Evolutionary conservation across 2,113 vertebrate species (phyloP).

Genomic region (Macroglossus sobrinus): DNA sequence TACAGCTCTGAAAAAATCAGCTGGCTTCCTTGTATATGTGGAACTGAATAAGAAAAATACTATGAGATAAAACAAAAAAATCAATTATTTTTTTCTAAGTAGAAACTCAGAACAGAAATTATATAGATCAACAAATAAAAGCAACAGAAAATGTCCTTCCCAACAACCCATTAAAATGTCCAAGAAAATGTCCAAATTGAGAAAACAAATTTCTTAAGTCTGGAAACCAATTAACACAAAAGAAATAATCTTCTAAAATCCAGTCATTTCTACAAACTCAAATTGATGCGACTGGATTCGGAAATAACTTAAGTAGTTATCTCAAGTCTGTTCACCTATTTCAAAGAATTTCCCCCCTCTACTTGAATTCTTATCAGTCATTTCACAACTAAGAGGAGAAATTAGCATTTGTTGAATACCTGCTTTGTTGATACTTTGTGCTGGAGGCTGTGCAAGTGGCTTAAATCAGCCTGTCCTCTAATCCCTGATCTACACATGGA

Average conservation of each 20-base stretch:
- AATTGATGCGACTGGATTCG: neutral
- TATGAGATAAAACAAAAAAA: neutral
- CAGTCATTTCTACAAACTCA: neutral
- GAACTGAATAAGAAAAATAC: neutral
- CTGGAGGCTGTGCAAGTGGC: neutral
- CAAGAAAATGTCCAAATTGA: neutral
- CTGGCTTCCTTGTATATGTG: neutral
- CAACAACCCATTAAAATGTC: neutral
- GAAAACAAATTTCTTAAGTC: neutral
- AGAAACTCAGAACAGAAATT: neutral
- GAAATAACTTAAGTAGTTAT: neutral
- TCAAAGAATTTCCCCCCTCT: neutral
- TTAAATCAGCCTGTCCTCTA: neutral
- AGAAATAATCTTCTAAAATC: neutral
- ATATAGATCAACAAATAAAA: neutral
- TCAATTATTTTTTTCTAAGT: neutral
- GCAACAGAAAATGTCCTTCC: neutral
- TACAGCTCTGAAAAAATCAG: neutral
- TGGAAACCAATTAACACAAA: neutral
- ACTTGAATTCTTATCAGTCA: neutral
- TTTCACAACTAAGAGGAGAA: neutral
- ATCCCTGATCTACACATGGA: neutral
- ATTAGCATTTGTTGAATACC: neutral
- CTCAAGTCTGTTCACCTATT: neutral
- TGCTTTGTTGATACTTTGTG: neutral